Evolutionary conservation across 2,888 invertebrate species (phyloP).

Genomic region (Neria commutata): DNA sequence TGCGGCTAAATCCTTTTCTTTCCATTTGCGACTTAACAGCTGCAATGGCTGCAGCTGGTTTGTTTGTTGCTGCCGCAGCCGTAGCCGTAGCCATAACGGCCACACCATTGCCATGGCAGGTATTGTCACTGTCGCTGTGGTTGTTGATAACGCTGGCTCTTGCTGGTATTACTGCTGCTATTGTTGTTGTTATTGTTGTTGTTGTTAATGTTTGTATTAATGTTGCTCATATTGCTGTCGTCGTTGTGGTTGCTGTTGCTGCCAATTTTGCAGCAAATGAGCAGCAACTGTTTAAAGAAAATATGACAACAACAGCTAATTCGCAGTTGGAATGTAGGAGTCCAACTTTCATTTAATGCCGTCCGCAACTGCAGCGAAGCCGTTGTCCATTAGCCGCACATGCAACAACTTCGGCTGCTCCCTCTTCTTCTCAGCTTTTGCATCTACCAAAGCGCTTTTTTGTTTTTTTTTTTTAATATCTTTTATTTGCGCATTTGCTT

Average conservation of each 20-base stretch:
- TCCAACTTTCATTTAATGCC: conserved; percentile 59
- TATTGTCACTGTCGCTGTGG: conserved; percentile 16
- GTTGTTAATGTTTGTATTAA: conserved; percentile 1
- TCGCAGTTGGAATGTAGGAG: conserved; percentile 41
- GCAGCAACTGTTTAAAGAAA: not conserved
- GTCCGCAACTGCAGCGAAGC: conserved; percentile 7
- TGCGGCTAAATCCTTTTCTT: not conserved
- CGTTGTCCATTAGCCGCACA: not conserved
- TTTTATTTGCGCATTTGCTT: no score
- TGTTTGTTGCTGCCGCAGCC: conserved; percentile 13
- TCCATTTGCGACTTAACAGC: not conserved
- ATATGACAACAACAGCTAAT: not conserved
- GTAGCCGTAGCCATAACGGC: conserved; percentile 25
- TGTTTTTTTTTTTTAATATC: not conserved
- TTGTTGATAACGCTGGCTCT: conserved; percentile 12
- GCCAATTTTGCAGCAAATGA: conserved; percentile 3
- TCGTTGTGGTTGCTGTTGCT: conserved; percentile 6
- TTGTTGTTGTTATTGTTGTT: conserved; percentile 30
- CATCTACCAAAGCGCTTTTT: not conserved
- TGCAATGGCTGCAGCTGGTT: conserved; percentile 35
- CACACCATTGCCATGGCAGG: conserved; percentile 12
- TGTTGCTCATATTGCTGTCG: no score
- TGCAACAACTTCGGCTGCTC: not conserved
- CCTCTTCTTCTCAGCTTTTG: not conserved
- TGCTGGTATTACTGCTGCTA: conserved; percentile 26